Percentiles rank a stretch among this genome's conserved stretches.
Conservation (phyloP, 2,113 vertebrate species). For the Taurulus bubalis region DNA sequence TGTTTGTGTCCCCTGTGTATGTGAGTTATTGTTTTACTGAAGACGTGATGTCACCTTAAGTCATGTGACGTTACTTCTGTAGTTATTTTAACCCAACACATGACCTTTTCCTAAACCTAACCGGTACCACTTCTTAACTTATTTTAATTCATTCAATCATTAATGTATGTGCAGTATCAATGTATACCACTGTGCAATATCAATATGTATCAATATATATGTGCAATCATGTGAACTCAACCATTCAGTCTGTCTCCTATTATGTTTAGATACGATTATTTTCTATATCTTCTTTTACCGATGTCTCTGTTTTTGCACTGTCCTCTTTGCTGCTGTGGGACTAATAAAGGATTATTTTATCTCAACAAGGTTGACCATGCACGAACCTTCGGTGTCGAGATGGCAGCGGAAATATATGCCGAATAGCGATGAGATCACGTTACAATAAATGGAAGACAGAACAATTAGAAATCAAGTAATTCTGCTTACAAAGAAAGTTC, state of each 20-base stretch:
- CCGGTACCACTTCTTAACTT: neutral
- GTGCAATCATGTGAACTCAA: too few species aligned
- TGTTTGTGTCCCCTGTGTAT: neutral
- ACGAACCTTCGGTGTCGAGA: too few species aligned
- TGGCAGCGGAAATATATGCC: neutral
- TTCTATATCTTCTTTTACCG: neutral
- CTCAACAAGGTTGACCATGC: too few species aligned
- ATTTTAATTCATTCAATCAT: neutral
- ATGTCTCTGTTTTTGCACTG: neutral
- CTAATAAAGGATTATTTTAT: too few species aligned
- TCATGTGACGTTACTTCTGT: too few species aligned
- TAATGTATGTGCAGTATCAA: neutral
- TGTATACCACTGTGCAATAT: neutral
- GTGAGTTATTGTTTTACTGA: neutral
- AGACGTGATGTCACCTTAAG: too few species aligned
- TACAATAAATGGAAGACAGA: conserved; percentile 33
- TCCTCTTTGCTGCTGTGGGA: too few species aligned
- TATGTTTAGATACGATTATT: neutral
- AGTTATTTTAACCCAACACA: neutral
- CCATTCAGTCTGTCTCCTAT: neutral
- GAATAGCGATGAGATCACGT: neutral
- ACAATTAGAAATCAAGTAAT: conserved; percentile 37
- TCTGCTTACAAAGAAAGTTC: conserved; percentile 13
- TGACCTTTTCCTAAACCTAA: neutral
- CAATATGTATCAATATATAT: neutral